Base-by-base conservation (phyloP, 2,113 vertebrate species). In the Hassar affinis region DNA sequence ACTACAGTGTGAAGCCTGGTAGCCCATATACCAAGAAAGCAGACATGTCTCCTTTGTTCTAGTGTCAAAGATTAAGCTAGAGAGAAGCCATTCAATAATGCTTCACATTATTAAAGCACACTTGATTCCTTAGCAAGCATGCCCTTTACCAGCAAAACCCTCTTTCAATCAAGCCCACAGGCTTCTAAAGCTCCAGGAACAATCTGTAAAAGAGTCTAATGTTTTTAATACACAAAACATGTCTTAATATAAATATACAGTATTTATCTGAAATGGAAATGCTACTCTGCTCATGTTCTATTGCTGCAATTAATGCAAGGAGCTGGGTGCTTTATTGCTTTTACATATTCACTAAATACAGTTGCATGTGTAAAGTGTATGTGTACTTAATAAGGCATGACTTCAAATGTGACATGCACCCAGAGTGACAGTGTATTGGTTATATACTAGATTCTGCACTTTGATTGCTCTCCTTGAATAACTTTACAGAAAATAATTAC, bases 71-170 rank as follows among this genome's bases (percentile, higher is more conserved):
- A 35, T 72, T 42, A 84, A 35, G 59, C 79, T 71, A 52, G 76
- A 84, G n/a, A 74, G 66, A 61, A 62, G 14, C 25, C 49, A 8
- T 62, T 51, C 42, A 84, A 61, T 72, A 79, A 79, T 51, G 64
- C 54, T 30, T 42, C 47, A 25, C 27, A 17, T 78, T 79, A 84
- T 79, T 62, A 71, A 84, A 79, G 38, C 30, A 71, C 30, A 61
- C 52, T 35, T 59, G 62, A 27, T 12, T 45, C 2, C 14, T 17
- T 42, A 38, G 56, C 47, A 42, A 42, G 47, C 3, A 68, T 77
- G 30, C 6, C 61, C 33, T 78, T 83, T 47, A 78, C 12, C 10
- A 78, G 9, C 30, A 84, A 45, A 52, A 10, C n/a, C 61, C 45
- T 56, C 33, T 30, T 68, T 18, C 2, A 47, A 47, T 30, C 5